These are phyloP conservation scores for Cathartes aura DNA, from an alignment of 2,113 vertebrate species.

Conservation along the genomic window DNA sequence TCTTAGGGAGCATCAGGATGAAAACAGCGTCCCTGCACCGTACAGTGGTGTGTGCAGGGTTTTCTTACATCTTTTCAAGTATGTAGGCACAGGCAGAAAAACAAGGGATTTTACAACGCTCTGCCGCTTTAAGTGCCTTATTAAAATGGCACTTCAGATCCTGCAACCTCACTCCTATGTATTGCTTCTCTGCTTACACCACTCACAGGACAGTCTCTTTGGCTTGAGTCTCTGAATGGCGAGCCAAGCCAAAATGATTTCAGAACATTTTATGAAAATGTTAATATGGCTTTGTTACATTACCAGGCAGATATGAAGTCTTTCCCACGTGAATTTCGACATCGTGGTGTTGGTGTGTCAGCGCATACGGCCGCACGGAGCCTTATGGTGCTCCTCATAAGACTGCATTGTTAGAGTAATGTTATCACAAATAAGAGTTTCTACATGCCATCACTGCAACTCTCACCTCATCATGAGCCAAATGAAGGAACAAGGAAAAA, in stretches of 20 bases:
- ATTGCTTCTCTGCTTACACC: conserved; percentile 1
- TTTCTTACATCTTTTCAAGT: neutral
- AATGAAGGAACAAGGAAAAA: neutral
- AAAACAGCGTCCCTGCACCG: neutral
- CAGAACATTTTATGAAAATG: conserved; percentile 47
- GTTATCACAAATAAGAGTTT: neutral
- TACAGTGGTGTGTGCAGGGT: neutral
- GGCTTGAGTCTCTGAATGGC: neutral
- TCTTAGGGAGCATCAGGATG: neutral
- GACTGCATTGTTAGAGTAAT: neutral
- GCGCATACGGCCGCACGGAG: neutral
- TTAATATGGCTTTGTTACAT: conserved; percentile 39
- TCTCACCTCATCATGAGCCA: conserved; percentile 32
- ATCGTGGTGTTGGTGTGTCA: neutral
- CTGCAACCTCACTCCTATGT: neutral
- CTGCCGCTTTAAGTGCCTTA: neutral
- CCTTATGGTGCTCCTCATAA: neutral
- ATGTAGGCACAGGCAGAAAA: neutral
- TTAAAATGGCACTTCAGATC: neutral
- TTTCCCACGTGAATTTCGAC: neutral
- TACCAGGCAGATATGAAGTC: conserved; percentile 22
- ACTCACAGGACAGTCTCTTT: conserved; percentile 38
- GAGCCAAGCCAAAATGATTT: conserved; percentile 60
- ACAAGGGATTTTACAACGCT: neutral
- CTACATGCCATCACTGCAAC: neutral